Base-by-base conservation (phyloP, 1,140 invertebrate species). In the Temnothorax curvispinosus region DNA sequence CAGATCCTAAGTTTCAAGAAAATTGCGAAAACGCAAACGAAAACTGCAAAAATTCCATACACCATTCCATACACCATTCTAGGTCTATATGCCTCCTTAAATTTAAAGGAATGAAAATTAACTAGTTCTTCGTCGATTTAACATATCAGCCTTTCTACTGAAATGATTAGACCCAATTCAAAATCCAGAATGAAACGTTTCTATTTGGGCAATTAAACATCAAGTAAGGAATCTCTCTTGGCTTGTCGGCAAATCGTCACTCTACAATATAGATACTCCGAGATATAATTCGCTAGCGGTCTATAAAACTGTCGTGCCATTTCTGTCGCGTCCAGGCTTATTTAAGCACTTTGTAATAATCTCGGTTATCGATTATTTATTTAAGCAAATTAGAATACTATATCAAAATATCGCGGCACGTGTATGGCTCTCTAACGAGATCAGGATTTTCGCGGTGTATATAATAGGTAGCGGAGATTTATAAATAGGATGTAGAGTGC, bases 341-440 rank as follows among this genome's bases (percentile, higher is more conserved):
- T 67, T 80, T 38, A 21, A 60, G 11, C 11, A 11, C 9, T 80
- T 18, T 2, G 18, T 9, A 62, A 52, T 65, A 65, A 21, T 78
- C 18, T 38, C 1, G 32, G 7, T 27, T 41, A 27, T n/a, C 13
- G 13, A 78, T 80, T 67, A 52, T 76, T 76, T 44, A 44, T 52
- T 58, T 44, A 50, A 67, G 52, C 27, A 67, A 35, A 67, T 78
- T 78, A 52, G 15, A 65, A 9, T 38, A 54, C 64, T 9, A 67
- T 52, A 67, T 52, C 35, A 41, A 75, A 60, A 58, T 75, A 27
- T 44, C 13, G 21, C 11, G n/a, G 44, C 3, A 38, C 27, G 7
- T 3, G 32, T 56, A 13, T 15, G 38, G 32, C 11, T 58, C 1
- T 27, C 72, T 18, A 18, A 67, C 21, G 21, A 50, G 2, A 3